Evolutionary conservation across 2,797 vertebrate genomes (phyloP).

Genomic region (Huso huso): DNA sequence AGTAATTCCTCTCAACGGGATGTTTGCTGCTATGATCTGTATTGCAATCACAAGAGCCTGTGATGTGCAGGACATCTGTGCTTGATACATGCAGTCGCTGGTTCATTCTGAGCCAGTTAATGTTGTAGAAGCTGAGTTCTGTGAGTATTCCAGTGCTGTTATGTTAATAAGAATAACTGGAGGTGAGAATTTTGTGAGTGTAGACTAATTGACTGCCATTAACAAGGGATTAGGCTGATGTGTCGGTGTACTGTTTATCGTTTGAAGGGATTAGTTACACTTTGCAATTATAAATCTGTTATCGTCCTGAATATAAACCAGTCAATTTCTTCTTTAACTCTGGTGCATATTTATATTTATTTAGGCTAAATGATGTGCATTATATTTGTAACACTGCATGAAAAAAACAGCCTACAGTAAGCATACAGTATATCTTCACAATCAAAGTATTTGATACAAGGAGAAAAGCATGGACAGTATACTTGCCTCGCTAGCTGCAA

Average conservation of each 20-base stretch:
- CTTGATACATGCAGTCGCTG: too few relatives aligned
- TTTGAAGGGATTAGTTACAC: not conserved
- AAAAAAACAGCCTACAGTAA: too few relatives aligned
- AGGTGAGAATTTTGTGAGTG: not conserved
- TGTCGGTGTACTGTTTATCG: not conserved
- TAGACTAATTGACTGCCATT: not conserved
- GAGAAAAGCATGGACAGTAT: slow-evolving; percentile 21
- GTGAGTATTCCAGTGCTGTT: not conserved
- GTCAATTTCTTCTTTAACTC: too few relatives aligned
- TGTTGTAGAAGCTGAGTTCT: not conserved
- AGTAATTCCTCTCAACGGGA: too few relatives aligned
- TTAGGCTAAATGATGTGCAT: too few relatives aligned
- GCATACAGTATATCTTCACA: too few relatives aligned
- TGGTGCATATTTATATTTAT: too few relatives aligned
- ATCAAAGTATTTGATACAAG: not conserved
- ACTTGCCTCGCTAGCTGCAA: slow-evolving; percentile 90
- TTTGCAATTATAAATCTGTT: slow-evolving; percentile 3
- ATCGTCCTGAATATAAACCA: not conserved
- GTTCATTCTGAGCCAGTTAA: not conserved
- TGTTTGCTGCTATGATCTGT: too few relatives aligned
- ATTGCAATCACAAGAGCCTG: too few relatives aligned
- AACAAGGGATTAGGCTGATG: slow-evolving; percentile 1
- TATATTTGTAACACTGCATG: too few relatives aligned
- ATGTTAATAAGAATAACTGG: not conserved
- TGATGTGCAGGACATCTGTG: too few relatives aligned